Evolutionary conservation across 92 coral and sea anemone species (phyloP).

Genomic region (Actinostola sp.): DNA sequence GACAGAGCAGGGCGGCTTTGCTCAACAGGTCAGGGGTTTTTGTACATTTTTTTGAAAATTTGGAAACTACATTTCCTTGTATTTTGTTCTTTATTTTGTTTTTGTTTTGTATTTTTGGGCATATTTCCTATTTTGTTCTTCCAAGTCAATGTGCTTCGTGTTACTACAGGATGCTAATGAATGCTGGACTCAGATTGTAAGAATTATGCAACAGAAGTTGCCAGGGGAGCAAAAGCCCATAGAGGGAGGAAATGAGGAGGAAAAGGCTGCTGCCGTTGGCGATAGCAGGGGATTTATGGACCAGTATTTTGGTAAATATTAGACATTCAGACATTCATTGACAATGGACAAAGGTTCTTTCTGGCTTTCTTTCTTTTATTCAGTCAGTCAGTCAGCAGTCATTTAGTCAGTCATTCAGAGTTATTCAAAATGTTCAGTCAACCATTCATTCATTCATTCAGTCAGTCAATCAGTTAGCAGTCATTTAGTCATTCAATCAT

Average conservation of each 20-base stretch:
- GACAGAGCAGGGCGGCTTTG: slow-evolving; percentile 90
- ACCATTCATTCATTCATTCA: too few relatives aligned
- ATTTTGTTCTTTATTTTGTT: too few relatives aligned
- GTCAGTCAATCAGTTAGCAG: too few relatives aligned
- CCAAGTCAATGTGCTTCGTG: too few relatives aligned
- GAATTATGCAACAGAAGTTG: slow-evolving; percentile 89
- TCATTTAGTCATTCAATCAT: too few relatives aligned
- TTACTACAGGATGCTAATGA: slow-evolving; percentile 88
- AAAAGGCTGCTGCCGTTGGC: slow-evolving; percentile 52
- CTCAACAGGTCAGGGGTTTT: slow-evolving; percentile 73
- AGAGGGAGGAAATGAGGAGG: slow-evolving; percentile 34
- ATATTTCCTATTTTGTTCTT: too few relatives aligned
- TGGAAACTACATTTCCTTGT: too few relatives aligned
- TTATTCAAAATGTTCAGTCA: too few relatives aligned
- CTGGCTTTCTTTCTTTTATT: not conserved
- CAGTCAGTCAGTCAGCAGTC: too few relatives aligned
- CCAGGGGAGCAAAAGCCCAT: slow-evolving; percentile 60
- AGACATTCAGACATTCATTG: not conserved
- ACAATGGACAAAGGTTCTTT: not conserved
- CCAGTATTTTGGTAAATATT: slow-evolving; percentile 84
- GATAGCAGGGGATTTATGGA: slow-evolving; percentile 71
- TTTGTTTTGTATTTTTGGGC: too few relatives aligned
- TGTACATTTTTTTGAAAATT: too few relatives aligned
- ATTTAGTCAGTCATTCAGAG: too few relatives aligned
- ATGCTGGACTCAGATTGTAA: slow-evolving; percentile 94